Percentiles rank a stretch among this genome's conserved stretches.
These are phyloP conservation scores for Tethya wilhelma DNA, from an alignment of 37 sponge, comb jelly and placozoan genomes.

Conservation along the genomic window DNA sequence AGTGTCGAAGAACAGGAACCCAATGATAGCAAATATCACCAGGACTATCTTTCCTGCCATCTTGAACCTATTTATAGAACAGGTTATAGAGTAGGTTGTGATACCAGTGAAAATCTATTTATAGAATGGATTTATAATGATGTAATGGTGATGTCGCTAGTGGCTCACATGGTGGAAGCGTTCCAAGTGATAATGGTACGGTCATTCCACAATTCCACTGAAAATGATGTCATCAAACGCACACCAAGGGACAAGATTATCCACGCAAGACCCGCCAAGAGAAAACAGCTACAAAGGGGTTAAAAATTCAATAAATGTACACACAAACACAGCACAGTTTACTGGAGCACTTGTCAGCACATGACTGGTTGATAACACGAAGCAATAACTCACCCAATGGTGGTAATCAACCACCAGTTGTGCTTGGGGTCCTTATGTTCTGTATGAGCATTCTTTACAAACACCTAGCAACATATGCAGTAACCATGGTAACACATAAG, in stretches of 20 bases:
- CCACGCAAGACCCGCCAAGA: conserved; percentile 36
- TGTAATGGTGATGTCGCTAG: no score
- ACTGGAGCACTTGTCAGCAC: no score
- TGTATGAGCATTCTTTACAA: conserved; percentile 13
- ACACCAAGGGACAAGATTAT: conserved; percentile 46
- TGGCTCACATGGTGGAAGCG: conserved; percentile 2
- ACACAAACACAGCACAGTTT: not conserved
- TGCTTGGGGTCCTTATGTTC: not conserved
- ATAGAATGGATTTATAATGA: not conserved
- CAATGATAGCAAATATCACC: conserved; percentile 38
- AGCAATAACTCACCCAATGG: conserved; percentile 14
- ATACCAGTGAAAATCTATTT: not conserved
- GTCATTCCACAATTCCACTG: conserved; percentile 22
- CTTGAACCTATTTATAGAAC: not conserved
- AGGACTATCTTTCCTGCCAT: conserved; percentile 8
- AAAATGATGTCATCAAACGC: conserved; percentile 32
- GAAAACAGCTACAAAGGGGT: conserved; percentile 18
- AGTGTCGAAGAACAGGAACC: conserved; percentile 71
- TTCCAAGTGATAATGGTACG: conserved; percentile 34
- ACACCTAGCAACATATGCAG: conserved; percentile 7
- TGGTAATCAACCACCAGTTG: conserved; percentile 1
- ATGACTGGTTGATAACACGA: not conserved
- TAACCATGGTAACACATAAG: no score
- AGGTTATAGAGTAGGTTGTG: not conserved
- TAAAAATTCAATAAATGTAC: no score